Percentiles rank a stretch among this genome's conserved stretches.
Evolutionary conservation across 2,888 invertebrate genomes (phyloP).

Genomic region (Drosophila mayaguana): DNA sequence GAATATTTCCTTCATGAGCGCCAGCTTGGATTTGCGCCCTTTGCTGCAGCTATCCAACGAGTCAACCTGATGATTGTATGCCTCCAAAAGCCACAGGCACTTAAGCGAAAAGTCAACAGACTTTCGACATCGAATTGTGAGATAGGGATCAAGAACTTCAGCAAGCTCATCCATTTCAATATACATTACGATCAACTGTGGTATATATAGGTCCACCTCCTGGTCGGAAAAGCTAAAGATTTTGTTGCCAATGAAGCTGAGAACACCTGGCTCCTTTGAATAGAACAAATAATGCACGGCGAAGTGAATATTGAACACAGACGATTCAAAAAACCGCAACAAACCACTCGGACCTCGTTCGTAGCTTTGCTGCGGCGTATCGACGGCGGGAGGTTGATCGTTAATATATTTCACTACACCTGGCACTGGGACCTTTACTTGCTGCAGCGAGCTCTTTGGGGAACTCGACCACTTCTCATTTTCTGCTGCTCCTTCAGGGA

Average conservation of each 20-base stretch:
- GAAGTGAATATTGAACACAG: constrained; percentile 98
- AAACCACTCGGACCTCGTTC: constrained; percentile 84
- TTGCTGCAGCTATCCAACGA: constrained; percentile 71
- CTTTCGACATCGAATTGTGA: constrained; percentile 94
- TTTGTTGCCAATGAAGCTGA: constrained; percentile 98
- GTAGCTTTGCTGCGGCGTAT: constrained; percentile 66
- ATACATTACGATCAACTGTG: constrained; percentile 99
- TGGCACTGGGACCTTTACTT: constrained; percentile 84
- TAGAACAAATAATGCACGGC: constrained; percentile 99
- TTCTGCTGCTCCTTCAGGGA: background rate
- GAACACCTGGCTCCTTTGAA: constrained; percentile 98
- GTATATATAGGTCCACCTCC: constrained; percentile 98
- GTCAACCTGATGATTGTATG: constrained; percentile 88
- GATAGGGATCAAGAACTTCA: constrained; percentile 94
- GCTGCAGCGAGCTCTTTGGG: constrained; percentile 82
- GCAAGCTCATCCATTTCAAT: constrained; percentile 99
- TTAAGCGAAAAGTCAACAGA: constrained; percentile 98
- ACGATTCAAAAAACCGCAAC: constrained; percentile 95
- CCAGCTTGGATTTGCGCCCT: constrained; percentile 83
- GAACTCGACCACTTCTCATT: constrained; percentile 68
- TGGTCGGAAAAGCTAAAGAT: constrained; percentile 96
- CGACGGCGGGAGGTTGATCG: constrained; percentile 64
- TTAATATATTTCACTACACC: constrained; percentile 85
- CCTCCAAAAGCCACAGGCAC: constrained; percentile 98
- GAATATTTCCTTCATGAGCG: constrained; percentile 84